Percentiles rank a stretch among this genome's conserved stretches.
Evolutionary conservation across 1,140 invertebrate species (phyloP).

Genomic region (Drosophila baimaii): DNA sequence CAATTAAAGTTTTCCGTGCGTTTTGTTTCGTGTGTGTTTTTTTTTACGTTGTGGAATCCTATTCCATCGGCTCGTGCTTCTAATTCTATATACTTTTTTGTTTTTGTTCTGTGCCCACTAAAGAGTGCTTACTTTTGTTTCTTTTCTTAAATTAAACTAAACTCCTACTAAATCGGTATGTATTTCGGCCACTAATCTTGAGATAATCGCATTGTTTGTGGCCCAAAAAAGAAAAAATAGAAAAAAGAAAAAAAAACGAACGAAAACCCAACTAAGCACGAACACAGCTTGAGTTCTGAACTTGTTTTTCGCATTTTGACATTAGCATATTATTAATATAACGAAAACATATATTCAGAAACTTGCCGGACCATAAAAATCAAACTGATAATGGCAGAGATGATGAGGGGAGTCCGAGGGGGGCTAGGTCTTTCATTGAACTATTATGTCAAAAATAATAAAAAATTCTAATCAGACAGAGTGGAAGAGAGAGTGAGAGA

Average conservation of each 20-base stretch:
- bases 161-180: constrained; percentile 24
- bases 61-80: background rate
- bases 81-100: background rate
- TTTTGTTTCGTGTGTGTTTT: constrained; percentile 12
- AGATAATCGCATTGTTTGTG: constrained; percentile 12
- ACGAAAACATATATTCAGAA: constrained; percentile 40
- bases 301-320: constrained; percentile 48
- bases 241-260: background rate
- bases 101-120: constrained; percentile 18
- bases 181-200: constrained; percentile 23
- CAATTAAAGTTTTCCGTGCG: constrained; percentile 62
- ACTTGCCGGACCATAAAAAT: constrained; percentile 32
- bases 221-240: background rate
- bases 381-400: constrained; percentile 30
- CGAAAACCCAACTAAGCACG: constrained; percentile 18
- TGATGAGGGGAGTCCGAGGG: background rate
- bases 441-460: constrained; percentile 42
- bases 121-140: background rate
- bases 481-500: background rate
- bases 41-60: constrained; percentile 12
- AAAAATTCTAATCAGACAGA: constrained; percentile 21
- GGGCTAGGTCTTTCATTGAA: constrained; percentile 12
- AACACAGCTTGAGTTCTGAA: constrained; percentile 22
- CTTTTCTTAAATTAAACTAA: constrained; percentile 1
- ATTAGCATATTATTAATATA: constrained; percentile 40